Percentiles rank a stretch among this genome's conserved stretches.
phyloP scores from a whole-genome alignment of 2,888 invertebrate species.

The Cataglyphis livida region DNA sequence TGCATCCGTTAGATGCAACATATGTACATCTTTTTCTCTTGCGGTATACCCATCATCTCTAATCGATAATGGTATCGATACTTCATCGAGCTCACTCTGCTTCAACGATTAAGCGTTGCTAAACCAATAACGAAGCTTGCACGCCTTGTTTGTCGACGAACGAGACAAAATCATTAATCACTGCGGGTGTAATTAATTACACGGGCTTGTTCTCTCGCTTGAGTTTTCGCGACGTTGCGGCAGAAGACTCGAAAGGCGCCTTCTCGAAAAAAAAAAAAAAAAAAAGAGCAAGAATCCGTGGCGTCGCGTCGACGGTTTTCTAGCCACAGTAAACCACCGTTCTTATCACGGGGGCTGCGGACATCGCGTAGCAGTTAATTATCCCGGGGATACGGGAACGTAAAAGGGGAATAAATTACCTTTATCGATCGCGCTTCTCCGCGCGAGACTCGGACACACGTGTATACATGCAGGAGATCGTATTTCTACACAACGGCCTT shows the following conservation, averaged over 20 bases:
- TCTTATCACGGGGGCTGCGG: conserved; percentile 23
- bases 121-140: conserved; percentile 40
- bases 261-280: conserved; percentile 14
- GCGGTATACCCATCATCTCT: not conserved
- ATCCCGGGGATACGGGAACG: conserved; percentile 52
- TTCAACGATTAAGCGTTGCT: conserved; percentile 37
- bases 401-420: conserved; percentile 59
- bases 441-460: conserved; percentile 18
- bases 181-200: conserved; percentile 43
- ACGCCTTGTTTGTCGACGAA: conserved; percentile 25
- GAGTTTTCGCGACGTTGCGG: conserved; percentile 34
- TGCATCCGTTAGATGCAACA: not conserved
- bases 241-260: conserved; percentile 31
- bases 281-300: conserved; percentile 27
- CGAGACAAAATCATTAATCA: conserved; percentile 52
- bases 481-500: conserved; percentile 25
- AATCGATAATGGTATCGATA: conserved; percentile 22
- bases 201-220: conserved; percentile 1
- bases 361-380: conserved; percentile 60
- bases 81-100: not conserved
- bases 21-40: not conserved
- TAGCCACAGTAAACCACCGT: conserved; percentile 46
- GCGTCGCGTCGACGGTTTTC: conserved; percentile 19
- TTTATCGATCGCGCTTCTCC: conserved; percentile 65
- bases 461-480: conserved; percentile 2